Conservation (phyloP, 2,888 invertebrate genomes). For the Oligia strigilis region DNA sequence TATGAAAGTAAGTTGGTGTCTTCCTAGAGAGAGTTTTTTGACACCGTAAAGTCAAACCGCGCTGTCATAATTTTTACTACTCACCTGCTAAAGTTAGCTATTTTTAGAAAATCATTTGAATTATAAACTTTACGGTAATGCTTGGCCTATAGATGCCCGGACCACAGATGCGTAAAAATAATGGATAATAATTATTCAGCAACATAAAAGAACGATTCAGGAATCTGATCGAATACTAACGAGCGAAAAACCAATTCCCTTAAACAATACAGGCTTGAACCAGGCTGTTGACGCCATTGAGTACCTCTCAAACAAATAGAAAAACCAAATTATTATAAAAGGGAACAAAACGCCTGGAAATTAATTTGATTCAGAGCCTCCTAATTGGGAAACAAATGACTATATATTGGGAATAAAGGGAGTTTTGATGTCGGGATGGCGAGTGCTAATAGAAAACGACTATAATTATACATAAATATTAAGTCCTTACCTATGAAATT, state of each 20-base stretch:
- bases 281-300: constrained; percentile 40
- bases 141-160: neutral
- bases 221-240: constrained; percentile 19
- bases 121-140: too few species aligned
- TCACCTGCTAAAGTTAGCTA: too few species aligned
- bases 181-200: neutral
- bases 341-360: constrained; percentile 44
- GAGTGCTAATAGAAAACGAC: neutral
- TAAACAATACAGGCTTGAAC: constrained; percentile 42
- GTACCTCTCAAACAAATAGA: constrained; percentile 36
- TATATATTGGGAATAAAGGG: constrained; percentile 8
- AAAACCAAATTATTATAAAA: constrained; percentile 54
- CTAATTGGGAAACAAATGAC: constrained; percentile 30
- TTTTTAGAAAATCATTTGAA: too few species aligned
- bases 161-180: neutral
- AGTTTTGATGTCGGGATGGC: constrained; percentile 14
- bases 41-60: too few species aligned
- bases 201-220: neutral
- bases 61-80: too few species aligned
- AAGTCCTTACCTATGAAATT: too few species aligned
- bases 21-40: too few species aligned
- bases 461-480: neutral
- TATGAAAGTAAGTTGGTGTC: too few species aligned
- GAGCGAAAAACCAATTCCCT: constrained; percentile 42
- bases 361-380: constrained; percentile 39